Base-by-base conservation (phyloP, 2,888 invertebrate genomes). In the Morinoia aosen region DNA sequence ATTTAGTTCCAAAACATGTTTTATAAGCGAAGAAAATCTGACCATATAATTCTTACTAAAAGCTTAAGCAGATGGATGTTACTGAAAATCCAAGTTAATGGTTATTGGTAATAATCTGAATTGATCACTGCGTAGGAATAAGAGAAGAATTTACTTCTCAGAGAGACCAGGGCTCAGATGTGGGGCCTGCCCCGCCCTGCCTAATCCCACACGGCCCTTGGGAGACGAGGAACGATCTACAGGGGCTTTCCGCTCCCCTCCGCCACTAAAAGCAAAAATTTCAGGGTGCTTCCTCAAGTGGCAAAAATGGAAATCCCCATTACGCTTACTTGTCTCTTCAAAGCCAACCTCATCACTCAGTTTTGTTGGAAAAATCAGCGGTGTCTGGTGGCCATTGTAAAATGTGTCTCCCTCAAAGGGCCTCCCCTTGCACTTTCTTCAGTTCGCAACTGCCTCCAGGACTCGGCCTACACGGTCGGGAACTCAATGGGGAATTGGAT, bases 251-350 rank as follows among this genome's bases (percentile, higher is more conserved):
- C 11, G 93, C 58, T 93, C 93, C 93, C 93, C 93, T 57, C n/a
- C 93, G 33, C 57, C 57, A 33, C 93, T 93, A 93, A 93, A 93
- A 93, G 93, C 48, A 93, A 93, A 93, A 93, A 93, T 93, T 93
- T 93, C 57, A 57, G 93, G 93, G 93, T 93, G 93, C 93, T 93
- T 93, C 93, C 93, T 93, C 93, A 93, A 93, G 93, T 93, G 93
- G 93, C 93, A 93, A 93, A 93, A 93, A 93, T 93, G 93, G 93
- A 93, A 93, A 93, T 93, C 93, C 93, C 93, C 93, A 93, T 93
- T 93, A 93, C 93, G 93, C 57, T 93, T 93, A 93, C 93, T 93
- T 93, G 93, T 93, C 93, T 93, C 93, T 93, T 93, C 93, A 93
- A 93, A 93, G 93, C 57, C 93, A 93, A 93, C 93, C 93, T 93